phyloP scores from a whole-genome alignment of 1,140 invertebrate species.

The Trachelipus rathkii region DNA sequence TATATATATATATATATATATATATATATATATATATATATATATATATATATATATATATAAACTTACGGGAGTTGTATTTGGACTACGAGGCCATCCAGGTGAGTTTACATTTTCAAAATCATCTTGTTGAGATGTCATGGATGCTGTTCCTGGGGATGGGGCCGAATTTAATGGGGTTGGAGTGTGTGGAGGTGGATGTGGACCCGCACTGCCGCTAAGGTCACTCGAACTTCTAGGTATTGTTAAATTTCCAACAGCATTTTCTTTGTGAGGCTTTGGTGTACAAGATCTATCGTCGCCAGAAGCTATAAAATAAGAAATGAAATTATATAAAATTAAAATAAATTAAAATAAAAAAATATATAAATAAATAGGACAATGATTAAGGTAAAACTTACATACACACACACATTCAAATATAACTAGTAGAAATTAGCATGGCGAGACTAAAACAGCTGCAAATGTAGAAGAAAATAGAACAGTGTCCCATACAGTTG shows the following conservation, averaged over 20 bases:
- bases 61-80: constrained; percentile 73
- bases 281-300: constrained; percentile 71
- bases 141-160: constrained; percentile 74
- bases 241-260: constrained; percentile 47
- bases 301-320: constrained; percentile 63
- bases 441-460: too few relatives aligned
- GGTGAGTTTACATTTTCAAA: constrained; percentile 81
- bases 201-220: constrained; percentile 30
- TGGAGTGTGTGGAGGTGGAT: constrained; percentile 48
- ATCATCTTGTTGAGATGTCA: constrained; percentile 81
- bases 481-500: too few relatives aligned
- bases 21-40: constrained; percentile 8
- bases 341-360: too few relatives aligned
- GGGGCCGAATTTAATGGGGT: constrained; percentile 65
- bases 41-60: neutral
- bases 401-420: too few relatives aligned
- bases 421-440: too few relatives aligned
- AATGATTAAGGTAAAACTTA: too few relatives aligned
- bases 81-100: constrained; percentile 56
- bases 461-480: too few relatives aligned
- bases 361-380: too few relatives aligned
- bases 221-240: constrained; percentile 47
- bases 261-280: constrained; percentile 66
- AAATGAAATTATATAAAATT: too few relatives aligned
- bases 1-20: constrained; percentile 51